phyloP scores from a whole-genome alignment of 2,113 vertebrate species.

The Camelus dromedarius region DNA sequence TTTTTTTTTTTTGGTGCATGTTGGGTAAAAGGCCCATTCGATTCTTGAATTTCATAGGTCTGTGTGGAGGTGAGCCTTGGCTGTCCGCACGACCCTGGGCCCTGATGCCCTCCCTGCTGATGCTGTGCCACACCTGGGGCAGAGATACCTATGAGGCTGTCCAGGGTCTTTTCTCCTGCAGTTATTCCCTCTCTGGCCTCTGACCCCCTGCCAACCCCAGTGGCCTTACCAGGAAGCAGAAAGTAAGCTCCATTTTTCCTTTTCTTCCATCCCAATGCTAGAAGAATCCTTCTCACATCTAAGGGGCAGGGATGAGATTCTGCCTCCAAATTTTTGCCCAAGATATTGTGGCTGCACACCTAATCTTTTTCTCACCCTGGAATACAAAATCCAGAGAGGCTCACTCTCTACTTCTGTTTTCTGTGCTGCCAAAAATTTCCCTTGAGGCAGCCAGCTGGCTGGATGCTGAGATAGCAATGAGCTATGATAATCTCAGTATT shows the following conservation, averaged over 20 bases:
- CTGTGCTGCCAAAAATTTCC: background rate
- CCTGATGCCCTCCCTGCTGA: background rate
- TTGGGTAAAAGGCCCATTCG: background rate
- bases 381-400: background rate
- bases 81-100: background rate
- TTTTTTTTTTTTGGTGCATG: background rate
- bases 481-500: background rate
- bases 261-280: background rate
- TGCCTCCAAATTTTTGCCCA: background rate
- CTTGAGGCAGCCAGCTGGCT: background rate
- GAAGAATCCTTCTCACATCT: background rate
- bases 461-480: background rate
- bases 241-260: background rate
- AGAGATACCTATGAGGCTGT: background rate
- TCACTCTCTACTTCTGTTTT: conserved; percentile 19
- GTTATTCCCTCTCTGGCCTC: background rate
- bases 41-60: background rate
- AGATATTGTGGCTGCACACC: background rate
- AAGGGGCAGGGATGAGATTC: background rate
- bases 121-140: background rate
- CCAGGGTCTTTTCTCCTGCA: background rate
- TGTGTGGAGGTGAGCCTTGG: background rate
- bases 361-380: background rate
- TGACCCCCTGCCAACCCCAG: background rate
- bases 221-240: background rate